A percentile compares a stretch with the other conserved stretches of the same genome.
These are phyloP conservation scores for Euzetes globulus DNA, from an alignment of 2,888 invertebrate species.

Conservation along the genomic window DNA sequence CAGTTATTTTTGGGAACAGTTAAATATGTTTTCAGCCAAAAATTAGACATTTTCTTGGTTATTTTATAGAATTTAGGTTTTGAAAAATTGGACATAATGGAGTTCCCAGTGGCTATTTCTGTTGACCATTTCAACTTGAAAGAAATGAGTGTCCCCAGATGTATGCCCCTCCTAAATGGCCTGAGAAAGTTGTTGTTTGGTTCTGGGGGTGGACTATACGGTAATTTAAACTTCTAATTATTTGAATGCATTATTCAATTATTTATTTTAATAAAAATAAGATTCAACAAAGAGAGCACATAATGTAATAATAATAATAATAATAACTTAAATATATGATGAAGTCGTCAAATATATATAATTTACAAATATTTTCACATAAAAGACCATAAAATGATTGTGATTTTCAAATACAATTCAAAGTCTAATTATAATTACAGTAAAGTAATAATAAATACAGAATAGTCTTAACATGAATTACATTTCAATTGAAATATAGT, in stretches of 20 bases:
- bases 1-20: too few relatives aligned
- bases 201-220: too few relatives aligned
- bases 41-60: too few relatives aligned
- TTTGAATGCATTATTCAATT: not conserved
- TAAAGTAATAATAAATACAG: conserved; percentile 13
- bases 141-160: too few relatives aligned
- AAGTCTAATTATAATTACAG: not conserved
- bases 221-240: not conserved
- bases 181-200: too few relatives aligned
- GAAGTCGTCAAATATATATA: conserved; percentile 7
- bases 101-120: too few relatives aligned
- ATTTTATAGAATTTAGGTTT: too few relatives aligned
- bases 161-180: too few relatives aligned
- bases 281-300: conserved; percentile 27
- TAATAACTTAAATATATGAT: conserved; percentile 26
- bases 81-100: too few relatives aligned
- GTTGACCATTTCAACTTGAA: too few relatives aligned
- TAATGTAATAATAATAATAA: not conserved
- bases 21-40: too few relatives aligned
- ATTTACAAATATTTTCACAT: conserved; percentile 12
- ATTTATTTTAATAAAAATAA: conserved; percentile 22
- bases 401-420: conserved; percentile 10
- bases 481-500: not conserved
- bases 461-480: conserved; percentile 11
- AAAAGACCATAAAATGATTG: not conserved